These are phyloP conservation scores for Bursaphelenchus mucronatus DNA, from an alignment of 1,140 invertebrate species.

Conservation along the genomic window DNA sequence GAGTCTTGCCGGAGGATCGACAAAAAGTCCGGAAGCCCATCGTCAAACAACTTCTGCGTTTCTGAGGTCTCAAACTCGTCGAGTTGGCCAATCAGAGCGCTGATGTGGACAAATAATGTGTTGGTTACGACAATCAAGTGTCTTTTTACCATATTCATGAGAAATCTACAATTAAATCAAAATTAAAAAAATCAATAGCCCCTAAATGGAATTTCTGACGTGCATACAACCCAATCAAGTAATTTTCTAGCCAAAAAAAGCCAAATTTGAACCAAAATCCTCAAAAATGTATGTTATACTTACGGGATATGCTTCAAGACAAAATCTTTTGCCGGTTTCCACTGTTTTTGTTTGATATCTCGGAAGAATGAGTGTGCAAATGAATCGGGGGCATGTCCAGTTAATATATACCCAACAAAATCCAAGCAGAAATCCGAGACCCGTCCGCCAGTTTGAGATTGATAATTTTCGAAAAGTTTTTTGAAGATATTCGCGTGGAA, in stretches of 20 bases:
- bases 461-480: constrained; percentile 4
- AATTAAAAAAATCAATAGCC: too few relatives aligned
- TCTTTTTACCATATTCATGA: not conserved
- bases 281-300: constrained; percentile 1
- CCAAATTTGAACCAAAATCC: not conserved
- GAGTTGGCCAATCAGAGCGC: constrained; percentile 9
- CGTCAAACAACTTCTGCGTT: not conserved
- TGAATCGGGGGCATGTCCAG: constrained; percentile 9
- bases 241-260: too few relatives aligned
- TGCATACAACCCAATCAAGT: too few relatives aligned
- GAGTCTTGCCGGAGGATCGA: not conserved
- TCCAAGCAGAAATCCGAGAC: constrained; percentile 13
- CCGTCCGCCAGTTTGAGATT: constrained; percentile 3
- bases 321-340: constrained; percentile 20
- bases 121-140: not conserved
- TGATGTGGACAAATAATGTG: constrained; percentile 8
- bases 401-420: constrained; percentile 12
- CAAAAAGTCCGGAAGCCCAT: not conserved
- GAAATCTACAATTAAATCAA: too few relatives aligned
- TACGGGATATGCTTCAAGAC: constrained; percentile 16
- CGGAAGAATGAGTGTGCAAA: constrained; percentile 16
- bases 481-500: constrained; percentile 15
- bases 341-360: constrained; percentile 17
- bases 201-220: too few relatives aligned
- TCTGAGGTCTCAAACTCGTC: not conserved